Evolutionary conservation across 2,888 invertebrate species (phyloP), one percentile per base, ranked within the genome.

Genomic region (Campoplex capitator): DNA sequence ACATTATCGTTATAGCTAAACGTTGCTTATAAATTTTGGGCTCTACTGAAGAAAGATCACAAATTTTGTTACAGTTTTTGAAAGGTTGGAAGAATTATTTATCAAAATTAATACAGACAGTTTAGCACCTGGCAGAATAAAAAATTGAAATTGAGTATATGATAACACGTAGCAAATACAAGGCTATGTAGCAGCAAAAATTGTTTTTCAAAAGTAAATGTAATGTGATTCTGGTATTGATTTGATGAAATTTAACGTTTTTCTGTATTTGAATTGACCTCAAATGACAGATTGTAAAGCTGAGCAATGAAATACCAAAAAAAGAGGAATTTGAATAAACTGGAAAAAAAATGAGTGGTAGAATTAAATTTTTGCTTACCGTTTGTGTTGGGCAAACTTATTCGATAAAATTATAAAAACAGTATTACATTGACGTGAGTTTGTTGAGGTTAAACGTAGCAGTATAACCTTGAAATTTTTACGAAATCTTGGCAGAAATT

Each of bases 401-500:
- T 32, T 32, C 32, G 62, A 62, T 13, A 2, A 62, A 16, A 32
- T 62, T 7, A 62, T 32, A 0, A 13, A 32, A 32, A 32, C 62
- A 32, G 32, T 62, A 32, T 3, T 62, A 32, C 32, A 13, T 62
- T 32, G 62, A 62, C 16, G 62, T 62, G 32, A 62, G 62, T 7
- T 62, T 16, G 62, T 62, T 16, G 62, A 62, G 62, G 62, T 62
- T 32, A 62, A 62, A 32, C 32, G 13, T 16, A 32, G 6, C 13
- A 62, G 62, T 16, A 32, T 62, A 62, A 62, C 62, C 62, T 62
- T 62, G 62, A 62, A 62, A 32, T 1, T 62, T 62, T 62, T 62
- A 32, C 32, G 7, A 32, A 62, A 13, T 28, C 28, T 32, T 32
- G 16, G 62, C 62, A 62, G 32, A 32, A 4, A 62, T 28, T 32